These are phyloP conservation scores for Coreoperca whiteheadi DNA, from an alignment of 2,113 vertebrate genomes.

Conservation along the genomic window DNA sequence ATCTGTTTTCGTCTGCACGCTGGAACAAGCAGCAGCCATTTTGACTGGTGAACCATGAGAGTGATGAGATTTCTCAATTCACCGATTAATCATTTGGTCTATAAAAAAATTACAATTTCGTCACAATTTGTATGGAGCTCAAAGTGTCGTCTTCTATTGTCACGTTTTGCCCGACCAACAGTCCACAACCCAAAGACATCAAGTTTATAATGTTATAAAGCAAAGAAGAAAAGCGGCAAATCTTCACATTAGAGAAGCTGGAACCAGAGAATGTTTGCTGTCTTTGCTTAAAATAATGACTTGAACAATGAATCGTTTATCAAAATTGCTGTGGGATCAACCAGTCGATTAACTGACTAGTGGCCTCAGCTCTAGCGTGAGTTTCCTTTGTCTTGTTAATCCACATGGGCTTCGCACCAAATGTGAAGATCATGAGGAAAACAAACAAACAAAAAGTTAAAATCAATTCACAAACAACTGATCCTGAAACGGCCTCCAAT, in stretches of 20 bases:
- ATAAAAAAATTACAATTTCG: neutral
- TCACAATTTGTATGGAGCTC: neutral
- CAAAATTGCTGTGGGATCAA: too few relatives aligned
- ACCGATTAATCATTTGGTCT: neutral
- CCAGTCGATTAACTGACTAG: neutral
- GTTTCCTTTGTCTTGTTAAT: neutral
- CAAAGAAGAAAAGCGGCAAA: neutral
- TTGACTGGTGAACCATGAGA: neutral
- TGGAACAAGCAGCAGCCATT: neutral
- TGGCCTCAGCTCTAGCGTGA: neutral
- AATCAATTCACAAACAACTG: neutral
- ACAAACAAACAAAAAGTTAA: neutral
- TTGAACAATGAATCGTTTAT: neutral
- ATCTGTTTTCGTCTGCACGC: too few relatives aligned
- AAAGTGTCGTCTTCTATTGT: neutral
- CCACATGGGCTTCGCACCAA: neutral
- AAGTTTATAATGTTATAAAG: neutral
- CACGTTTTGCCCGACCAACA: neutral
- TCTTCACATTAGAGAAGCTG: neutral
- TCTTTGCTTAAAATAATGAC: neutral
- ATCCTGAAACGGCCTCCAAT: neutral
- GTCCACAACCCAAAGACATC: neutral
- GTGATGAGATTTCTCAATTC: neutral
- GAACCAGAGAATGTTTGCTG: neutral
- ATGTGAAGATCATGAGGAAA: neutral